Evolutionary conservation across 2,797 vertebrate genomes (phyloP).

Genomic region (Psittacula derbiana): DNA sequence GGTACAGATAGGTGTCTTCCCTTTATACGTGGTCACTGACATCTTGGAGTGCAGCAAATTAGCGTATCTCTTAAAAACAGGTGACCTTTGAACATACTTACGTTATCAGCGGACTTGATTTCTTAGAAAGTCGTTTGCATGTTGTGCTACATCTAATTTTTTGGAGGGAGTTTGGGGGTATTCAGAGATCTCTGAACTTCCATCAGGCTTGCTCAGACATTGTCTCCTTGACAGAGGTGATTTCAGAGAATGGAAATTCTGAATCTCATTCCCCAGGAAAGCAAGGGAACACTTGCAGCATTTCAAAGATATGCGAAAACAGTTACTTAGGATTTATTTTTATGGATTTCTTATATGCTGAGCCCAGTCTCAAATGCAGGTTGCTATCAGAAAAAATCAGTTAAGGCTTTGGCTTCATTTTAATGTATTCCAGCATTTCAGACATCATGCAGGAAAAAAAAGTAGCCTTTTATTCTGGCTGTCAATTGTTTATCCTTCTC

Average conservation of each 20-base stretch:
- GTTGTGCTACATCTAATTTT: background rate
- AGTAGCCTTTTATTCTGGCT: conserved; percentile 15
- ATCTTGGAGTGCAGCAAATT: background rate
- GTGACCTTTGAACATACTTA: background rate
- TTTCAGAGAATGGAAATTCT: background rate
- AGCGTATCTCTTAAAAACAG: background rate
- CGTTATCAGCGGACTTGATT: background rate
- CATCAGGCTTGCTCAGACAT: background rate
- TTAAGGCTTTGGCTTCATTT: conserved; percentile 27
- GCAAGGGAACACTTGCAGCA: background rate
- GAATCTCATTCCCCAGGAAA: background rate
- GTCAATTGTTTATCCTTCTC: conserved; percentile 14
- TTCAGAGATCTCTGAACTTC: background rate
- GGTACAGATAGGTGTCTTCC: background rate
- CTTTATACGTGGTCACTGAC: background rate
- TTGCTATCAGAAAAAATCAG: conserved; percentile 21
- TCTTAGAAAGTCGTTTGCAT: background rate
- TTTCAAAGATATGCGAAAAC: background rate
- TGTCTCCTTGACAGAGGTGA: background rate
- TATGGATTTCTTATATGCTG: background rate
- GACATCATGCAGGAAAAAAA: background rate
- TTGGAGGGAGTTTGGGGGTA: fast-evolving
- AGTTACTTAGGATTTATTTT: conserved; percentile 10
- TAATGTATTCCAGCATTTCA: conserved; percentile 4
- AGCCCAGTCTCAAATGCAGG: background rate